These are phyloP conservation scores for Rhabditoides inermis DNA, from an alignment of 2,888 invertebrate genomes.

Conservation along the genomic window DNA sequence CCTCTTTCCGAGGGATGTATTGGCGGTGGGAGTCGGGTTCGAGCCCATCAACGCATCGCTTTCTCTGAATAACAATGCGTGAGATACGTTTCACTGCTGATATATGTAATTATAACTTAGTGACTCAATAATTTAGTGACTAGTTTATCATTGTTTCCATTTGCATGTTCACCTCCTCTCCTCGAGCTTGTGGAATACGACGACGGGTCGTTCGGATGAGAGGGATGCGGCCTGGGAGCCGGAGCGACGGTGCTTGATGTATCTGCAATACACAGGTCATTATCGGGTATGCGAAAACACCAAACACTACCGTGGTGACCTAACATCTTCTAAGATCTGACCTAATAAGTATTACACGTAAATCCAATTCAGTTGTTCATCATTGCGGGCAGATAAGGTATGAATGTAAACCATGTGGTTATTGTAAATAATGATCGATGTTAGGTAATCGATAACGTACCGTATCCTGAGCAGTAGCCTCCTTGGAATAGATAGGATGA, in stretches of 20 bases:
- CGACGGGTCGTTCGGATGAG: conserved; percentile 38
- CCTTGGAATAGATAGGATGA: conserved; percentile 96
- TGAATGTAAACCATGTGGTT: no score
- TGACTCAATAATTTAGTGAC: no score
- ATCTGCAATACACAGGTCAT: conserved; percentile 10
- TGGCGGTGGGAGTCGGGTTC: conserved; percentile 48
- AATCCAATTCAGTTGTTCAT: background rate
- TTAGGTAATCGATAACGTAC: conserved; percentile 50
- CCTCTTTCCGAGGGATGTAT: conserved; percentile 49
- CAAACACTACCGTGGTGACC: background rate
- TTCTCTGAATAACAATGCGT: no score
- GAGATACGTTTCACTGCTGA: no score
- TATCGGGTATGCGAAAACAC: background rate
- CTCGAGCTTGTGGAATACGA: conserved; percentile 50
- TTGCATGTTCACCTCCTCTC: no score
- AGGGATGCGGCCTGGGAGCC: background rate
- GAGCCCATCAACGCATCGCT: conserved; percentile 26
- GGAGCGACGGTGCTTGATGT: conserved; percentile 20
- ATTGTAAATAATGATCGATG: background rate
- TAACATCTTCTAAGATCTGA: background rate
- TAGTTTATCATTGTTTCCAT: no score
- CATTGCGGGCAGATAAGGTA: background rate
- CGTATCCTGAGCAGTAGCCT: conserved; percentile 85
- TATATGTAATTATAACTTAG: no score
- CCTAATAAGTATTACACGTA: no score